A percentile compares a stretch with the other conserved stretches of the same genome.
Evolutionary conservation across 2,113 vertebrate species (phyloP).

Genomic region (Podiceps cristatus): DNA sequence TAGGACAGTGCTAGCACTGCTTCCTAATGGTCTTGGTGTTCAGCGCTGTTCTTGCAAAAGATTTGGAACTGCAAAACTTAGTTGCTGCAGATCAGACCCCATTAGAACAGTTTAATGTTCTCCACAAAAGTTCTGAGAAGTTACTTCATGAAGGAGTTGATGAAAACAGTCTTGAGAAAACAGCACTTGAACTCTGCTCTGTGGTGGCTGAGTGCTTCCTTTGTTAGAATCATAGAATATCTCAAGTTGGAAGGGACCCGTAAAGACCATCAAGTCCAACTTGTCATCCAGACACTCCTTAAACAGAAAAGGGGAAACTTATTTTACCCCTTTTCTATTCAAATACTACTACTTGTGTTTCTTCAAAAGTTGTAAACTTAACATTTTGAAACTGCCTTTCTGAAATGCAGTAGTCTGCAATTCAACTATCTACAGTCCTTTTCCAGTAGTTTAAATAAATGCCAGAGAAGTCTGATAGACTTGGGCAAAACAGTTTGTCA

Average conservation of each 20-base stretch:
- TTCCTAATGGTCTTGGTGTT: not conserved
- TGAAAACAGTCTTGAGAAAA: not conserved
- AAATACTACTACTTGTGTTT: too few species aligned
- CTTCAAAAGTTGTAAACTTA: too few species aligned
- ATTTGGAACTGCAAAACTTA: not conserved
- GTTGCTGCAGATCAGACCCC: not conserved
- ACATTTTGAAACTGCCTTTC: not conserved
- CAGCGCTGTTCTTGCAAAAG: not conserved
- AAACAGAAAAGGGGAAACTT: too few species aligned
- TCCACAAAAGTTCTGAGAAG: not conserved
- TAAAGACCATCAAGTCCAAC: too few species aligned
- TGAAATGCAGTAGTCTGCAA: not conserved
- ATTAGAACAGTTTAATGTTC: not conserved
- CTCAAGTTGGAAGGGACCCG: too few species aligned
- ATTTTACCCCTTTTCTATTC: too few species aligned
- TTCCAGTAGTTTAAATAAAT: not conserved
- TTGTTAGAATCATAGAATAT: not conserved
- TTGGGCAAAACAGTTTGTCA: not conserved
- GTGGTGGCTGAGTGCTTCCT: not conserved
- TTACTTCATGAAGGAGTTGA: not conserved
- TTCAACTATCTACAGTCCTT: not conserved
- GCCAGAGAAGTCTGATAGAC: not conserved
- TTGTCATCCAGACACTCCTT: too few species aligned
- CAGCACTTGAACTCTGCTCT: not conserved
- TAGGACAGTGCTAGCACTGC: not conserved